Percentiles rank a stretch among this genome's conserved stretches.
Conservation (phyloP, 2,888 invertebrate genomes). For the Plebejus anna region DNA sequence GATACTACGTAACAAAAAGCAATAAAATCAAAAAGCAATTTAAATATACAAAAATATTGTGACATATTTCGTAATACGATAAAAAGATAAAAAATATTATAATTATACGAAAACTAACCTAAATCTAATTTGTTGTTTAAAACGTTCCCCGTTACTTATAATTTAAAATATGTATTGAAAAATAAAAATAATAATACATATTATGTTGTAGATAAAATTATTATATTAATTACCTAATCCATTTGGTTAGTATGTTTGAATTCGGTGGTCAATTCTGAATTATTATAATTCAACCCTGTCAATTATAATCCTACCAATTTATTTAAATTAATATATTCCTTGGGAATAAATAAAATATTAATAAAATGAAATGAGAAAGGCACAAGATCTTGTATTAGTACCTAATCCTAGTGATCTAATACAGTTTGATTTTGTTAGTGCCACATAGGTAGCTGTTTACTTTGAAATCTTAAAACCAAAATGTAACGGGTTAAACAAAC, state of each 20-base stretch:
- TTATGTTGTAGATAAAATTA: background rate
- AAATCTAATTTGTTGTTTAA: background rate
- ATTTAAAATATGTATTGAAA: too few species aligned
- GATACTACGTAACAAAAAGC: background rate
- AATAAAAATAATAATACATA: background rate
- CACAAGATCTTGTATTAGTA: slow-evolving; percentile 25
- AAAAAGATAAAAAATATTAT: background rate
- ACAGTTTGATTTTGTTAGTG: slow-evolving; percentile 3
- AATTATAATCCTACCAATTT: slow-evolving; percentile 61
- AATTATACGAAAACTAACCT: background rate
- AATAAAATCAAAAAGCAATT: background rate
- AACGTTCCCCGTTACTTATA: background rate
- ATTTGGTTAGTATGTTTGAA: slow-evolving; percentile 37
- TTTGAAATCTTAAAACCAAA: background rate
- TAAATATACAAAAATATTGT: background rate
- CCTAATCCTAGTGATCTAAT: slow-evolving; percentile 6
- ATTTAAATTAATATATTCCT: slow-evolving; percentile 40
- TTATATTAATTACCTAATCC: background rate
- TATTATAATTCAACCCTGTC: slow-evolving; percentile 68
- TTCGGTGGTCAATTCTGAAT: slow-evolving; percentile 68
- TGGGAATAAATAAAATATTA: slow-evolving; percentile 5
- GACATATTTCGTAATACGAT: background rate
- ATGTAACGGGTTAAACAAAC: slow-evolving; percentile 23
- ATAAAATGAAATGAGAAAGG: slow-evolving; percentile 23
- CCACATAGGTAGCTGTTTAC: background rate